These are phyloP conservation scores for Tychaedon coryphoeus DNA, from an alignment of 2,113 vertebrate species.

Conservation along the genomic window DNA sequence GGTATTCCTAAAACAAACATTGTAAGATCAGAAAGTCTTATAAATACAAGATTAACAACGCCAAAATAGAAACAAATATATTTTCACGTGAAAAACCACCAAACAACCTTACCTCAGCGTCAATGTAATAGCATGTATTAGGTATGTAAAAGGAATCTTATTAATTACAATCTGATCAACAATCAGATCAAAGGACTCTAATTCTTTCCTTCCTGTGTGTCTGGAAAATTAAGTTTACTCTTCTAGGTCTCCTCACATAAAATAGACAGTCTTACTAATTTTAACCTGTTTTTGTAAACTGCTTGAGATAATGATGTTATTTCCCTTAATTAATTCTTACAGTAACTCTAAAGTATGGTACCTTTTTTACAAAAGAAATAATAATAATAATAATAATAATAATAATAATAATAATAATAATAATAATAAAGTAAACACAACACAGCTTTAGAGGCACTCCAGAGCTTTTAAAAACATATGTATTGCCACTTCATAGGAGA, in stretches of 20 bases:
- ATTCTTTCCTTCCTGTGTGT: background rate
- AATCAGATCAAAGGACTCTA: background rate
- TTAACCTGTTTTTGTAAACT: background rate
- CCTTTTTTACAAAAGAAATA: rapidly evolving
- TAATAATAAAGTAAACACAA: background rate
- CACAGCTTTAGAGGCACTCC: background rate
- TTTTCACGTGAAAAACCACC: background rate
- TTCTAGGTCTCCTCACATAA: background rate
- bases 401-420: rapidly evolving
- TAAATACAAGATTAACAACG: background rate
- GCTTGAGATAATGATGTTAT: background rate
- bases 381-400: too few relatives aligned
- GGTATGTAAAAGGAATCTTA: background rate
- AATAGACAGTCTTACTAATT: background rate
- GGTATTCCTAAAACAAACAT: slow-evolving; percentile 22
- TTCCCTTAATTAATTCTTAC: background rate
- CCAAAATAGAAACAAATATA: background rate
- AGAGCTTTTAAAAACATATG: background rate
- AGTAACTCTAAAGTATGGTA: background rate
- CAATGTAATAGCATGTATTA: rapidly evolving
- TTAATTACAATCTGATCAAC: background rate
- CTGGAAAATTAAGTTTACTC: background rate
- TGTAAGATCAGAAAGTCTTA: background rate
- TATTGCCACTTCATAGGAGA: background rate
- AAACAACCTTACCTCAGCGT: background rate